Evolutionary conservation across 2,113 vertebrate species (phyloP), one percentile per base, ranked within the genome.

Genomic region (Desmodus rotundus): DNA sequence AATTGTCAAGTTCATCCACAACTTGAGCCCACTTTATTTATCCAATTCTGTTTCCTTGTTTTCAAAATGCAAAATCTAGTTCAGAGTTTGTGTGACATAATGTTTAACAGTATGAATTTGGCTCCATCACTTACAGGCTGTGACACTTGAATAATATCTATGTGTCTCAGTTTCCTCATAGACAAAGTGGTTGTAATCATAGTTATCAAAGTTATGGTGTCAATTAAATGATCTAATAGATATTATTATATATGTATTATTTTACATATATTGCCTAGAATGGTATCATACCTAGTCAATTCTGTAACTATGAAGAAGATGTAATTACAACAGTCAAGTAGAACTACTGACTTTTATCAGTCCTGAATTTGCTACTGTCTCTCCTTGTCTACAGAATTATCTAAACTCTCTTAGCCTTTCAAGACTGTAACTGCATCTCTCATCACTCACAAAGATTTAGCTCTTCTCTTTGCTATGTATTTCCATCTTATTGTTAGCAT

Each of bases 401-500:
- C 19, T 6, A 31, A 22, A 45, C 58, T 63, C 38, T 24, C 24
- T 4, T 4, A 65, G 61, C 0, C 14, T 90, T 61, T n/a, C 0
- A 15, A 45, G 82, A 43, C 67, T 68, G 63, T n/a, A 54, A 56
- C 10, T 26, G 1, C 67, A 8, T 11, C 13, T 4, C 43, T 12
- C 3, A 13, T 11, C 17, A 14, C n/a, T 16, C 33, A 45, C 54
- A 63, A 41, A 56, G 28, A 22, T 13, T 72, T 17, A 33, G 63
- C 13, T 72, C 43, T 45, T 43, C 50, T 26, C 16, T 20, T 2
- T 1, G 7, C 38, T 14, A 0, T 4, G 4, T 11, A 9, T 7
- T 24, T 16, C 36, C 0, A 1, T 31, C 45, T 70, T 10, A 33
- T 50, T 13, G 31, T 65, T 11, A 6, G 28, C 15, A 1, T 70